phyloP scores from a whole-genome alignment of 2,888 invertebrate genomes.

The Melinaea marsaeus region DNA sequence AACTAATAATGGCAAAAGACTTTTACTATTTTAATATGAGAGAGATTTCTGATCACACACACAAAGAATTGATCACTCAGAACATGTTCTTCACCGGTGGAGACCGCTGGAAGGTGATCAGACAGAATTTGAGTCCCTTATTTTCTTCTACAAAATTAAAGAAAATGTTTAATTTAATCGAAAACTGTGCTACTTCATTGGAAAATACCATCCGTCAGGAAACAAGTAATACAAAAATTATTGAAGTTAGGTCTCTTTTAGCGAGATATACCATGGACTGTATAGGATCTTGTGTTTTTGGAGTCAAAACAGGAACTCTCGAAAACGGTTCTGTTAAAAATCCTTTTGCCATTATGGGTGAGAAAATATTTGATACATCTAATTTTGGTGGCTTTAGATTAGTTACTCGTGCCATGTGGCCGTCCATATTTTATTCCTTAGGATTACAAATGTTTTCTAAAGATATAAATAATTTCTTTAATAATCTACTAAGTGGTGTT shows the following conservation, averaged over 20 bases:
- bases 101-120: slow-evolving; percentile 54
- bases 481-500: slow-evolving; percentile 38
- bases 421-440: slow-evolving; percentile 48
- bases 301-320: slow-evolving; percentile 51
- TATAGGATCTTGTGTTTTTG: slow-evolving; percentile 52
- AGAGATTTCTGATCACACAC: slow-evolving; percentile 43
- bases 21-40: slow-evolving; percentile 58
- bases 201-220: slow-evolving; percentile 43
- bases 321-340: slow-evolving; percentile 37
- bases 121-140: slow-evolving; percentile 56
- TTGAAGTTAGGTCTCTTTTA: slow-evolving; percentile 41
- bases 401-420: slow-evolving; percentile 47
- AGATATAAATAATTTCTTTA: slow-evolving; percentile 43
- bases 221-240: slow-evolving; percentile 13
- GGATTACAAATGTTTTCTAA: slow-evolving; percentile 42
- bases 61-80: slow-evolving; percentile 45
- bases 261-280: slow-evolving; percentile 54
- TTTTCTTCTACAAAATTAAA: slow-evolving; percentile 60
- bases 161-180: slow-evolving; percentile 57
- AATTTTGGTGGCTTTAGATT: slow-evolving; percentile 39
- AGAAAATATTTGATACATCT: slow-evolving; percentile 42
- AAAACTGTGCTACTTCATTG: slow-evolving; percentile 42
- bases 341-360: slow-evolving; percentile 43
- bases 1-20: slow-evolving; percentile 51
- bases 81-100: slow-evolving; percentile 52